Conservation (phyloP, 2,888 invertebrate genomes). For the Lepas anatifera region DNA sequence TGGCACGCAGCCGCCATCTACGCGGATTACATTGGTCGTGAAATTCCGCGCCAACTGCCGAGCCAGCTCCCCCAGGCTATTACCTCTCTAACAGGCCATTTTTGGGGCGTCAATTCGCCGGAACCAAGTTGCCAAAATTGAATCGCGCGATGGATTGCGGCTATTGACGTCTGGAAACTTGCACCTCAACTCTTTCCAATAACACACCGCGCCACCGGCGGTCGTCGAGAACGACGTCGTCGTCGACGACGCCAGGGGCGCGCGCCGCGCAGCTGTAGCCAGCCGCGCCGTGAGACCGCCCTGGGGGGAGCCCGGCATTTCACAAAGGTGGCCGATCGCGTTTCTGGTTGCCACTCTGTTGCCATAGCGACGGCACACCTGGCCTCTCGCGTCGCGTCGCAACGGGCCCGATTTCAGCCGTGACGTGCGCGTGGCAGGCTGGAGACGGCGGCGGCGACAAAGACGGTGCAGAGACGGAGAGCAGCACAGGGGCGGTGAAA, state of each 20-base stretch:
- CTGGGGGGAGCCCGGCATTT: constrained; percentile 3
- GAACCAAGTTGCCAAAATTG: constrained; percentile 12
- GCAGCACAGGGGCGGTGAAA: too few relatives aligned
- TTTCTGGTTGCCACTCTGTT: background rate
- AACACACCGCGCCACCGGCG: too few relatives aligned
- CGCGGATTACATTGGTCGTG: background rate
- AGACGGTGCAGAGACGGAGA: too few relatives aligned
- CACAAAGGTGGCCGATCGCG: constrained; percentile 6
- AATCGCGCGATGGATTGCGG: constrained; percentile 12
- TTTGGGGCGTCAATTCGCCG: background rate
- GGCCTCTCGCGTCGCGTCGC: background rate
- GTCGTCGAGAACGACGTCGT: too few relatives aligned
- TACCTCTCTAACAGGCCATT: constrained; percentile 5
- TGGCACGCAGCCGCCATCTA: too few relatives aligned
- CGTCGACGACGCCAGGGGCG: too few relatives aligned
- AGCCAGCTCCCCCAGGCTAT: background rate
- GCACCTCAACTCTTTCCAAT: constrained; percentile 9
- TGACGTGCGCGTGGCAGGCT: background rate
- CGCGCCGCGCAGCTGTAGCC: constrained; percentile 12
- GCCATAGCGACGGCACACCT: constrained; percentile 7
- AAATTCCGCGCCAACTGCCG: background rate
- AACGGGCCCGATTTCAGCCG: background rate
- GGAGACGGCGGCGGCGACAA: background rate
- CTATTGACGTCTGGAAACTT: constrained; percentile 7
- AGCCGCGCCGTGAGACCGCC: constrained; percentile 13